These are phyloP conservation scores for Drosophila incognita DNA, from an alignment of 2,888 invertebrate genomes.

Conservation along the genomic window DNA sequence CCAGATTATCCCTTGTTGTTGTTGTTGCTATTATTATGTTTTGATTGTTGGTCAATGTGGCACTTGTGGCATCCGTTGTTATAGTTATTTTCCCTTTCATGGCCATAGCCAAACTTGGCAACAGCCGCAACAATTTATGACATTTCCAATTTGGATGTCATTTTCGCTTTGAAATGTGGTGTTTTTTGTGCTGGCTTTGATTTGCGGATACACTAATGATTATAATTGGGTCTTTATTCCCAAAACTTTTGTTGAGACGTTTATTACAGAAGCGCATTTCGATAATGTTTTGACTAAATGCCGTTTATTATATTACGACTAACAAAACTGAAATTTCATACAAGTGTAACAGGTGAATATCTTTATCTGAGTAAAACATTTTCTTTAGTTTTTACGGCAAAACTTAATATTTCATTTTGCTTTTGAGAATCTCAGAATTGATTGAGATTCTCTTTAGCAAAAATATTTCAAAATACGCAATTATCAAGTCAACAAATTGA, in stretches of 20 bases:
- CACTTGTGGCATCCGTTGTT: constrained; percentile 63
- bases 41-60: constrained; percentile 61
- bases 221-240: constrained; percentile 56
- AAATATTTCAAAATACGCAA: not conserved
- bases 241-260: constrained; percentile 31
- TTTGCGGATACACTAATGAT: constrained; percentile 69
- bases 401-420: not conserved
- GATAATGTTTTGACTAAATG: constrained; percentile 24
- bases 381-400: not conserved
- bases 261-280: constrained; percentile 55
- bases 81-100: constrained; percentile 71
- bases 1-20: constrained; percentile 37
- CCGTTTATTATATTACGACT: constrained; percentile 28
- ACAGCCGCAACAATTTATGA: constrained; percentile 64
- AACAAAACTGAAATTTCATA: constrained; percentile 10
- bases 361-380: not conserved
- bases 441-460: not conserved
- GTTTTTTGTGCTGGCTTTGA: constrained; percentile 37
- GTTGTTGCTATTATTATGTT: constrained; percentile 40
- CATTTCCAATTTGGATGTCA: constrained; percentile 58
- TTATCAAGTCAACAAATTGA: not conserved
- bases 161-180: constrained; percentile 24
- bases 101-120: constrained; percentile 54
- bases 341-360: not conserved
- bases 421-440: not conserved